Conservation (phyloP, 2,888 invertebrate genomes). For the Bembecia ichneumoniformis region DNA sequence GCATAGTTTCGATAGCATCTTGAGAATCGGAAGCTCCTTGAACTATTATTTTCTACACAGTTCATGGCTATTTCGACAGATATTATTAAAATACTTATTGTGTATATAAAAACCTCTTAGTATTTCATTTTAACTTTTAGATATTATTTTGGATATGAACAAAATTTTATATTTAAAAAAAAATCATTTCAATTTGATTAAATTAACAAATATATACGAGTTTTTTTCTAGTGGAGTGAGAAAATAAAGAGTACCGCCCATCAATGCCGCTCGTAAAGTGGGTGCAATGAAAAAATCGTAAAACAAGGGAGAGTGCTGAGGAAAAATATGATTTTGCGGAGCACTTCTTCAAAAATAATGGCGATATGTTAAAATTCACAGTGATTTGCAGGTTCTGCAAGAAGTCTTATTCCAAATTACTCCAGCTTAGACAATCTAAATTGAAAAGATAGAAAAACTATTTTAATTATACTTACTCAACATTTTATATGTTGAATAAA, state of each 20-base stretch:
- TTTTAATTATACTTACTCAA: neutral
- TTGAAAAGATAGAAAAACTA: neutral
- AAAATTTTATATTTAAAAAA: too few relatives aligned
- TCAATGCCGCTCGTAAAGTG: slow-evolving; percentile 55
- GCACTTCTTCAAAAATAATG: slow-evolving; percentile 20
- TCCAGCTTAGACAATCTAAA: neutral
- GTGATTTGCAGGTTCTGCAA: slow-evolving; percentile 4
- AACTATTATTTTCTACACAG: too few relatives aligned
- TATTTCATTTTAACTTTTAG: too few relatives aligned
- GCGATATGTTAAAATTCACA: slow-evolving; percentile 16
- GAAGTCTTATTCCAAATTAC: neutral
- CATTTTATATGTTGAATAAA: neutral
- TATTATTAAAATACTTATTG: too few relatives aligned
- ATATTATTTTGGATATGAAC: too few relatives aligned
- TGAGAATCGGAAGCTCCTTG: too few relatives aligned
- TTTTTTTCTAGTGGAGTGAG: slow-evolving; percentile 1
- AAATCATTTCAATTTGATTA: too few relatives aligned
- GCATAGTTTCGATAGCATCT: too few relatives aligned
- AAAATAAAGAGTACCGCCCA: slow-evolving; percentile 36
- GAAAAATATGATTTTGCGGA: slow-evolving; percentile 53
- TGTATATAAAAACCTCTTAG: too few relatives aligned
- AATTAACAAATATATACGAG: too few relatives aligned
- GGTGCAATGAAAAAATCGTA: slow-evolving; percentile 61
- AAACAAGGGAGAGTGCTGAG: slow-evolving; percentile 48
- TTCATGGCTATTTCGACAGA: too few relatives aligned